These are phyloP conservation scores for Dendroctonus ponderosae DNA, from an alignment of 1,140 invertebrate genomes.

Conservation along the genomic window DNA sequence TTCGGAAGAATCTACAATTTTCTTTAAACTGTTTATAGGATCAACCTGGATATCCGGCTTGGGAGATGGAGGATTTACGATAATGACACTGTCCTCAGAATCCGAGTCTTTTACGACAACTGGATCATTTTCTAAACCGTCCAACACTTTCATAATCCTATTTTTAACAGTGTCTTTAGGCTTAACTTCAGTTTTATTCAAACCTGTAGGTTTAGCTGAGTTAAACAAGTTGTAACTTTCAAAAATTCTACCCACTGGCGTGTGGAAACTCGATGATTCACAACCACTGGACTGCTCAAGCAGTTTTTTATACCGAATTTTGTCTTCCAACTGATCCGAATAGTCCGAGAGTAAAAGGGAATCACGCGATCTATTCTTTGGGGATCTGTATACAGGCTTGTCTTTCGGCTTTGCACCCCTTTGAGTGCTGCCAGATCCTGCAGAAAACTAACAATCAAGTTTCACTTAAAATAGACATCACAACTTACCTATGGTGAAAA, in stretches of 20 bases:
- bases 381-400: constrained; percentile 6
- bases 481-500: constrained; percentile 27
- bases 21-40: constrained; percentile 46
- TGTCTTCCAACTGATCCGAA: constrained; percentile 45
- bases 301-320: constrained; percentile 44
- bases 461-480: constrained; percentile 4
- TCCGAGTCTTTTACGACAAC: constrained; percentile 47
- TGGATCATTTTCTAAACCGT: constrained; percentile 42
- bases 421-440: constrained; percentile 3
- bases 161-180: constrained; percentile 41
- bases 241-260: constrained; percentile 40
- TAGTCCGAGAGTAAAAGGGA: constrained; percentile 36
- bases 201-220: not conserved
- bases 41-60: constrained; percentile 46
- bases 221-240: constrained; percentile 4
- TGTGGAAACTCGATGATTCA: constrained; percentile 39
- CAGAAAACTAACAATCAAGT: constrained; percentile 3
- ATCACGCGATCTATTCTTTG: constrained; percentile 5
- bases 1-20: constrained; percentile 41
- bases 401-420: constrained; percentile 27
- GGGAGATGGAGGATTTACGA: constrained; percentile 45
- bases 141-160: constrained; percentile 44
- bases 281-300: constrained; percentile 33
- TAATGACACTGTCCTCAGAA: constrained; percentile 43
- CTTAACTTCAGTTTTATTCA: constrained; percentile 29